A percentile compares a stretch with the other conserved stretches of the same genome.
Evolutionary conservation across 1,140 invertebrate genomes (phyloP).

Genomic region (Linepithema humile): DNA sequence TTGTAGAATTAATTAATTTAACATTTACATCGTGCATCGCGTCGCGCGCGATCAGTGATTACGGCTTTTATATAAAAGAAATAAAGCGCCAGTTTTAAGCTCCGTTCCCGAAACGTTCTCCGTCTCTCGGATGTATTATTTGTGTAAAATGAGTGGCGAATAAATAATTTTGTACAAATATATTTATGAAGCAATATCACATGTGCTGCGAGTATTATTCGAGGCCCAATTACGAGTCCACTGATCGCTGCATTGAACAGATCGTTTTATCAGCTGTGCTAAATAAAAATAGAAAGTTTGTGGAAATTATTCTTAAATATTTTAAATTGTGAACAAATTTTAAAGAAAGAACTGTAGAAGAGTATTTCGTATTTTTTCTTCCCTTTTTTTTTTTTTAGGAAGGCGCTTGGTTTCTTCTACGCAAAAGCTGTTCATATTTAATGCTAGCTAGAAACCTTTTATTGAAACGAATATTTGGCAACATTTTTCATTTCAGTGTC

Average conservation of each 20-base stretch:
- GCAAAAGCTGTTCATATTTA: slow-evolving; percentile 27
- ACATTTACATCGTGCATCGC: not conserved
- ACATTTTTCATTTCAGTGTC: slow-evolving; percentile 7
- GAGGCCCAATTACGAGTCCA: not conserved
- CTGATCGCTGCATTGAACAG: not conserved
- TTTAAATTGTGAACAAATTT: not conserved
- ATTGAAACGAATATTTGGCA: slow-evolving; percentile 6
- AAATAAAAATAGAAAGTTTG: not conserved
- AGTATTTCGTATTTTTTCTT: too few species aligned
- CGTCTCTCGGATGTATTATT: not conserved
- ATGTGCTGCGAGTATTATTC: not conserved
- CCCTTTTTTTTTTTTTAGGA: not conserved
- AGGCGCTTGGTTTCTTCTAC: slow-evolving; percentile 45
- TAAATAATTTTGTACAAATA: slow-evolving; percentile 21
- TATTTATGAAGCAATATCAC: slow-evolving; percentile 31
- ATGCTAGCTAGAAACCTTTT: slow-evolving; percentile 7
- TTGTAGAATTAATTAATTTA: slow-evolving; percentile 47
- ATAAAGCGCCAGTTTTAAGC: slow-evolving; percentile 17
- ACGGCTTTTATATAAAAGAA: slow-evolving; percentile 47
- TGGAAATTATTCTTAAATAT: not conserved
- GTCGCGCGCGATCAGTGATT: not conserved
- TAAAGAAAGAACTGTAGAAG: not conserved
- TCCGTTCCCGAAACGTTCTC: not conserved
- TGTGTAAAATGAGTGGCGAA: not conserved
- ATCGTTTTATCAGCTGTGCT: not conserved